Evolutionary conservation across 2,113 vertebrate species (phyloP).

Genomic region (Corapipo altera): DNA sequence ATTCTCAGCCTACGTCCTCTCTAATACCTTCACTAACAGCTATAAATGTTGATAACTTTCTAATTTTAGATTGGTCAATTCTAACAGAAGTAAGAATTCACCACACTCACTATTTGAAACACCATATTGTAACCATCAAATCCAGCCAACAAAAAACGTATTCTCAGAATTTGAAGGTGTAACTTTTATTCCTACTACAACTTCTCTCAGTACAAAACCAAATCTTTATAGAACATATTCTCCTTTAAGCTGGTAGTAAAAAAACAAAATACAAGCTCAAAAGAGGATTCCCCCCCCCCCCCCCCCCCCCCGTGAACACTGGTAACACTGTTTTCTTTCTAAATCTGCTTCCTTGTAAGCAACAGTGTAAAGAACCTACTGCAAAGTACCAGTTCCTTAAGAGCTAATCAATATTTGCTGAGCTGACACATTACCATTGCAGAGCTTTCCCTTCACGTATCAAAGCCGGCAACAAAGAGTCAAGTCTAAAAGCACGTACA

Average conservation of each 20-base stretch:
- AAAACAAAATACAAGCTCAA: not conserved
- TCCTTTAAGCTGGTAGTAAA: not conserved
- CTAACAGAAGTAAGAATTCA: slow-evolving; percentile 12
- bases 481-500: not conserved
- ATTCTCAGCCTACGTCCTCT: not conserved
- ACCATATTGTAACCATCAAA: not conserved
- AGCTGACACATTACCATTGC: not conserved
- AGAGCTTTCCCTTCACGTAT: not conserved
- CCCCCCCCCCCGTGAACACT: fast-evolving
- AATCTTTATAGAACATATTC: fast-evolving
- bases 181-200: not conserved
- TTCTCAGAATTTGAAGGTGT: not conserved
- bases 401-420: not conserved
- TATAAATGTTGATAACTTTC: not conserved
- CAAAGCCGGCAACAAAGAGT: not conserved
- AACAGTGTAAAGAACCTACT: not conserved
- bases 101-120: not conserved
- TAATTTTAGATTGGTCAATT: slow-evolving; percentile 39
- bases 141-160: not conserved
- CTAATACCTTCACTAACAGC: not conserved
- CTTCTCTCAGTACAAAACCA: not conserved
- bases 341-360: not conserved
- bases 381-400: not conserved
- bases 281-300: not conserved
- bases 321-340: not conserved